Base-by-base conservation (phyloP, 2,888 invertebrate species). In the Lasioglossum zephyrum region DNA sequence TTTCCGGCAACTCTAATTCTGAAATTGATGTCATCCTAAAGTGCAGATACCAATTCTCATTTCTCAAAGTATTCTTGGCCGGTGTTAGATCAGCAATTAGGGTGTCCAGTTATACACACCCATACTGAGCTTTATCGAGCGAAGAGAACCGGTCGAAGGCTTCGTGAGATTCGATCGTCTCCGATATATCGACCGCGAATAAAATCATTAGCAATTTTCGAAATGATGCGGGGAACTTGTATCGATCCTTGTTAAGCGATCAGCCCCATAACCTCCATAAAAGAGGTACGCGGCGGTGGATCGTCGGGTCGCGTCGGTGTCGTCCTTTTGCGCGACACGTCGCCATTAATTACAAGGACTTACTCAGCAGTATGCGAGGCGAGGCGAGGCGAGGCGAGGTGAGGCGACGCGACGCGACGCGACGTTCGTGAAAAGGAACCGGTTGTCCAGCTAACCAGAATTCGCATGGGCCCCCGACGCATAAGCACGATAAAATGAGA, bases 391-490 rank as follows among this genome's bases (percentile, higher is more conserved):
- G 31, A 31, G 31, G 31, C 1, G 31, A 31, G 31, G 31, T n/a
- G n/a, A n/a, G n/a, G n/a, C 26, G 26, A 41, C 31, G 70, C n/a
- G 31, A 41, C 26, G 72, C 26, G 26, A 41, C 31, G 70, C n/a
- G 31, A 41, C 26, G 72, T 22, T 66, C 57, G 70, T 53, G 84
- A 84, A 78, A 73, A 66, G 84, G 77, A 86, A 85, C 86, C 86
- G 86, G 86, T 88, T 73, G 79, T 73, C 83, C 83, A 66, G 44
- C 84, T 77, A 85, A 85, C 80, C 85, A 85, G 85, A 80, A 84
- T 74, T 80, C 69, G 49, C 66, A 47, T 36, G 44, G 8, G 26
- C 6, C 72, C n/a, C 16, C 22, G 22, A 53, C 53, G 22, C 16
- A 16, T 5, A 2, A 36, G 66, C 18, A 36, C 13, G 22, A 44